Percentiles rank a stretch among this genome's conserved stretches.
These are phyloP conservation scores for Coenobita brevimanus DNA, from an alignment of 1,140 invertebrate species.

Conservation along the genomic window DNA sequence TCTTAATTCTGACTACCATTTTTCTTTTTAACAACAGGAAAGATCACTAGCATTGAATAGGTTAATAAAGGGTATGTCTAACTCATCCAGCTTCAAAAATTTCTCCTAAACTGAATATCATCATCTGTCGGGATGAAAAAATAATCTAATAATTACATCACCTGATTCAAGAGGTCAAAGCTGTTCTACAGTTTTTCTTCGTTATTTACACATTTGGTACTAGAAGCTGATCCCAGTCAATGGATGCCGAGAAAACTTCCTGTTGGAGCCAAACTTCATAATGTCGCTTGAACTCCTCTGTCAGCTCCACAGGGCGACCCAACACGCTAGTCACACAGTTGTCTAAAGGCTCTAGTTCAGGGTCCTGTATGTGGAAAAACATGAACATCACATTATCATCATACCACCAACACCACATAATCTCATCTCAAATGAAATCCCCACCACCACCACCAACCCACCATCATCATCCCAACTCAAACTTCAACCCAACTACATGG, in stretches of 20 bases:
- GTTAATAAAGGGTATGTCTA: no score
- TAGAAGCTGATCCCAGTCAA: conserved; percentile 80
- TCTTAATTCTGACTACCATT: no score
- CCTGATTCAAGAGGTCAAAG: not conserved
- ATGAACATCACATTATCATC: no score
- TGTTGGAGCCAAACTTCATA: conserved; percentile 97
- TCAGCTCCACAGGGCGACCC: conserved; percentile 85
- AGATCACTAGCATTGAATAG: no score
- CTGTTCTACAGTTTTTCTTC: not conserved
- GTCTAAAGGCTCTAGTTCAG: conserved; percentile 90
- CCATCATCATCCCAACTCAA: no score
- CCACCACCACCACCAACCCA: no score
- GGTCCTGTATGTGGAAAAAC: conserved; percentile 73
- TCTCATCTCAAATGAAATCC: no score
- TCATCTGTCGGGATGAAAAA: not conserved
- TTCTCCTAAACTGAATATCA: not conserved
- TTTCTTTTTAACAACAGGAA: no score
- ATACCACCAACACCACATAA: no score
- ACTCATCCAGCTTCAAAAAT: no score
- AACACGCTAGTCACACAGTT: conserved; percentile 89
- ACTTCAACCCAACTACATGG: no score
- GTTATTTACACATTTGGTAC: conserved; percentile 50
- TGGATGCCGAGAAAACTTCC: conserved; percentile 91
- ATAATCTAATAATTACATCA: not conserved
- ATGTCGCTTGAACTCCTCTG: conserved; percentile 96